Conservation (phyloP, 2,113 vertebrate genomes). For the Microcebus murinus region DNA sequence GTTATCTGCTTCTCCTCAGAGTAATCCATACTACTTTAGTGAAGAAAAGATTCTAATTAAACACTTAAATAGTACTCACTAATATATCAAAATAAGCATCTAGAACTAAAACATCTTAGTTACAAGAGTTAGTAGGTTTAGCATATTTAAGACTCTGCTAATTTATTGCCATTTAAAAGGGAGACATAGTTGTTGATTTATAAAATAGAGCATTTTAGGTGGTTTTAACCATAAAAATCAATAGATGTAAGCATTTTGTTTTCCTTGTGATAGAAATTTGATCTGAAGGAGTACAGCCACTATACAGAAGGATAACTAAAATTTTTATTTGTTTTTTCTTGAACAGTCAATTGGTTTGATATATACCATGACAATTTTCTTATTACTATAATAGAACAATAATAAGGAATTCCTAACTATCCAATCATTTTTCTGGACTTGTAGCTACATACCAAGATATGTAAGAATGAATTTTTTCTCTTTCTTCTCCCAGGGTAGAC, state of each 20-base stretch:
- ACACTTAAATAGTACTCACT: slow-evolving; percentile 59
- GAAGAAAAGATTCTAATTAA: slow-evolving; percentile 74
- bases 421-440: not conserved
- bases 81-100: slow-evolving; percentile 69
- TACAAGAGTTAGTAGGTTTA: not conserved
- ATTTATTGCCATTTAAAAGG: slow-evolving; percentile 44
- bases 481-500: not conserved
- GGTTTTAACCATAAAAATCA: slow-evolving; percentile 15
- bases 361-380: not conserved
- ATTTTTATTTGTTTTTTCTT: slow-evolving; percentile 35
- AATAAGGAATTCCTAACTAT: slow-evolving; percentile 17
- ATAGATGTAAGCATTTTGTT: not conserved
- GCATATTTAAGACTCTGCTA: not conserved
- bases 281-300: not conserved
- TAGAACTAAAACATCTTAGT: slow-evolving; percentile 61
- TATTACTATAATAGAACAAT: slow-evolving; percentile 10
- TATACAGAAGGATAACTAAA: not conserved
- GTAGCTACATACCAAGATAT: not conserved
- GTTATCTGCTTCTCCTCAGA: slow-evolving; percentile 74
- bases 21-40: slow-evolving; percentile 73
- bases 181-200: not conserved
- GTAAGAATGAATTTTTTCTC: not conserved
- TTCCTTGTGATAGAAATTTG: not conserved
- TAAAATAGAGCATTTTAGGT: not conserved
- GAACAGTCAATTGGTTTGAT: not conserved